Base-by-base conservation (phyloP, 2,888 invertebrate species). In the Terebella lapidaria region DNA sequence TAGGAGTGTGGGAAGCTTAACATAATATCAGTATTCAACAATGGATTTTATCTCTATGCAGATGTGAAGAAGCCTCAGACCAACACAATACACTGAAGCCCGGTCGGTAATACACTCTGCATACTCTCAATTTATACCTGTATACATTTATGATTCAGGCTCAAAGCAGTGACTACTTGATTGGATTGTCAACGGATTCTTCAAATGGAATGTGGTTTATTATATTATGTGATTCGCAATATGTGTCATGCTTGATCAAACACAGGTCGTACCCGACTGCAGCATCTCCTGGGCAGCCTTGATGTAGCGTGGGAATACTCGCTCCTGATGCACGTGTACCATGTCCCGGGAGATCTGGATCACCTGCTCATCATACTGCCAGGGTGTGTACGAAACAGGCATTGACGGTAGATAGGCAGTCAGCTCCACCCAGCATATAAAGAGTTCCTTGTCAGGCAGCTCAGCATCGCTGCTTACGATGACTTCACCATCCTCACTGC, bases 331-430 rank as follows among this genome's bases (percentile, higher is more conserved):
- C 24, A 67, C 57, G 18, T 46, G 29, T 15, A 55, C 45, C 55
- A 61, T 61, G 15, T 45, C 45, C 22, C 45, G 61, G 1, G 74
- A 67, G 18, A 75, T 67, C 24, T 65, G 60, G 1, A 72, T 62
- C 1, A 73, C 71, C 76, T 84, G 73, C 85, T 86, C 74, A 88
- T 89, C 90, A 73, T 92, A 94, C 75, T 90, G 89, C 76, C 90
- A 91, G 0, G 96, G 95, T 47, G 92, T 81, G 74, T 92, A 88
- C 0, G 92, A 92, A 71, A 93, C 94, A 75, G 94, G 89, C 81
- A 96, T 89, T 0, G 92, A 90, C 0, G 95, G 94, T 70, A 96
- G 81, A 77, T 94, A 95, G 0, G 91, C 90, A 1, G 91, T 89
- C 73, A 95, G 83, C 74, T 90, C 88, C 53, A 89, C 79, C 95